A percentile compares a stretch with the other conserved stretches of the same genome.
Conservation (phyloP, 2,113 vertebrate species). For the Ctenomys sociabilis region DNA sequence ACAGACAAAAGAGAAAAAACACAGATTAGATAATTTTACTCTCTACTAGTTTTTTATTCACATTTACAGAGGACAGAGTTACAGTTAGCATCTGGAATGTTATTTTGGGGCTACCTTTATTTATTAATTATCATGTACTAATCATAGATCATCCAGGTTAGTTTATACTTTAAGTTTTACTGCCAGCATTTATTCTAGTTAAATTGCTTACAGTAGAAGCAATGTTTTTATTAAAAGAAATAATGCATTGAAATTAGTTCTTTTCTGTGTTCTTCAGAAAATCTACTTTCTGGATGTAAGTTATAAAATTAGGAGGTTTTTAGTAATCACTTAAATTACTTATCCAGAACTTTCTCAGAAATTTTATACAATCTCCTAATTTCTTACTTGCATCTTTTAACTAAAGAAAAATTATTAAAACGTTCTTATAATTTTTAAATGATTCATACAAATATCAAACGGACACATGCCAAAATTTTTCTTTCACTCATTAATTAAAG, state of each 20-base stretch:
- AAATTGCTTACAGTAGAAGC: slow-evolving; percentile 56
- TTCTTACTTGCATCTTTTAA: slow-evolving; percentile 25
- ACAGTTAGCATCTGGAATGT: slow-evolving; percentile 38
- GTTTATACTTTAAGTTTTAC: slow-evolving; percentile 64
- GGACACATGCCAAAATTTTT: slow-evolving; percentile 42
- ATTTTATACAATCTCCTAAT: not conserved
- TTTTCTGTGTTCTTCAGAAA: slow-evolving; percentile 29
- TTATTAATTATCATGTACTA: slow-evolving; percentile 59
- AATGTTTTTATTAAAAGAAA: slow-evolving; percentile 47
- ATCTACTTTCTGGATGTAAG: not conserved
- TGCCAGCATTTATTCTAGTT: slow-evolving; percentile 51
- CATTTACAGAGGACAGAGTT: slow-evolving; percentile 42
- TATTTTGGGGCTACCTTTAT: slow-evolving; percentile 24
- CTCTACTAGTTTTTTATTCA: not conserved
- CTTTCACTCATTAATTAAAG: slow-evolving; percentile 48
- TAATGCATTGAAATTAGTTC: slow-evolving; percentile 28
- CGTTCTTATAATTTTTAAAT: slow-evolving; percentile 39
- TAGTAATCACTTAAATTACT: not conserved
- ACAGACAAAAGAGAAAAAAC: slow-evolving; percentile 13
- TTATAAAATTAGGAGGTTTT: slow-evolving; percentile 7
- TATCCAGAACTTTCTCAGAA: slow-evolving; percentile 21
- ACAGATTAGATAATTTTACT: slow-evolving; percentile 45
- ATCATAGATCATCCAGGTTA: slow-evolving; percentile 53
- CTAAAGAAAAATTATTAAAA: slow-evolving; percentile 47
- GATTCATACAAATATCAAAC: slow-evolving; percentile 53